Percentiles rank a stretch among this genome's conserved stretches.
These are phyloP conservation scores for Anarhynchus alexandrinus DNA, from an alignment of 2,113 vertebrate genomes.

Conservation along the genomic window DNA sequence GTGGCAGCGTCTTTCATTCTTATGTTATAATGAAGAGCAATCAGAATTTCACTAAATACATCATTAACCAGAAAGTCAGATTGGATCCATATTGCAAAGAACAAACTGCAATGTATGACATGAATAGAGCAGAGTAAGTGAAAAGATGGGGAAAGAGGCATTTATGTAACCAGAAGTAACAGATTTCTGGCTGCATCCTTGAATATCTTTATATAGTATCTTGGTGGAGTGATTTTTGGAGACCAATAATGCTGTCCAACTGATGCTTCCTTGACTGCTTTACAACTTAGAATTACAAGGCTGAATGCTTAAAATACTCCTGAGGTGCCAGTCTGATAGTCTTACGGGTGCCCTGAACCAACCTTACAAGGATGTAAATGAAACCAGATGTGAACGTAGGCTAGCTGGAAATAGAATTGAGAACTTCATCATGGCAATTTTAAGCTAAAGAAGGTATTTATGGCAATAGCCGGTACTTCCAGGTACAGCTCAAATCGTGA, in stretches of 20 bases:
- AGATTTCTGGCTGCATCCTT: neutral
- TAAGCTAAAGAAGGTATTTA: neutral
- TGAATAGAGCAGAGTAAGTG: neutral
- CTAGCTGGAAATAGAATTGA: neutral
- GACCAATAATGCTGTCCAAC: neutral
- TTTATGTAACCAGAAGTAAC: neutral
- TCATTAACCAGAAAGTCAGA: neutral
- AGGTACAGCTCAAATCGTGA: neutral
- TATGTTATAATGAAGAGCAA: neutral
- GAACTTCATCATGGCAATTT: neutral
- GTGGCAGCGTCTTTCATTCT: neutral
- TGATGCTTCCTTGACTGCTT: neutral
- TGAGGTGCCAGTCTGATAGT: neutral
- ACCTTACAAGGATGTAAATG: neutral
- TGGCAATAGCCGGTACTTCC: neutral
- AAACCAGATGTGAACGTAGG: neutral
- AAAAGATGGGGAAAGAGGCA: too few relatives aligned
- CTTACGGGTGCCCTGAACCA: neutral
- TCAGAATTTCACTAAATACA: neutral
- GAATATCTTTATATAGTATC: neutral
- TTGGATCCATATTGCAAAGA: neutral
- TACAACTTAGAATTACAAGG: neutral
- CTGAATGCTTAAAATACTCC: neutral
- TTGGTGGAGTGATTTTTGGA: neutral
- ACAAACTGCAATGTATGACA: neutral